A percentile compares a stretch with the other conserved stretches of the same genome.
phyloP scores from a whole-genome alignment of 2,797 vertebrate species.

The Xiphorhynchus erythropygius region DNA sequence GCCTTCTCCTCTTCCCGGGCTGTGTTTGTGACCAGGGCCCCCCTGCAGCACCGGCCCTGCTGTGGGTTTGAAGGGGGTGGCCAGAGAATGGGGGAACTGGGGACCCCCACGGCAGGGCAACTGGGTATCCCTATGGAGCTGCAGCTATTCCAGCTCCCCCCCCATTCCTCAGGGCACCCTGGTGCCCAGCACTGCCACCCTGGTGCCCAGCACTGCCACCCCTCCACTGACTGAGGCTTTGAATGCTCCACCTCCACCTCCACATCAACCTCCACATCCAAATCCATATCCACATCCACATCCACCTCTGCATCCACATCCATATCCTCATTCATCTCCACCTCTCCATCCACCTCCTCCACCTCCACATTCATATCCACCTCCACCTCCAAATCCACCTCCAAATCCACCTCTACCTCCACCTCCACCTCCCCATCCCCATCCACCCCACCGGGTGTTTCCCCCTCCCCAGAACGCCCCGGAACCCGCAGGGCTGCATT shows the following conservation, averaged over 20 bases:
- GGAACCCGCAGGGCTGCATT: background rate
- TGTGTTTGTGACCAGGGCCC: background rate
- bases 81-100: accelerated
- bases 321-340: too few species aligned
- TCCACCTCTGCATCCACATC: too few species aligned
- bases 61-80: background rate
- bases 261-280: too few species aligned
- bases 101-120: background rate
- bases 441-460: background rate
- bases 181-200: background rate
- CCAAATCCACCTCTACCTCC: too few species aligned
- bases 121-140: background rate
- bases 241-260: too few species aligned
- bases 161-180: accelerated
- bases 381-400: too few species aligned
- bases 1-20: background rate
- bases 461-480: background rate
- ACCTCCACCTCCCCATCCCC: background rate
- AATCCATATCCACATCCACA: too few species aligned
- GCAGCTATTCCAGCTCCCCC: background rate
- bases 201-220: background rate
- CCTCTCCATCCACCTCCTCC: too few species aligned
- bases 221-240: background rate
- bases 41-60: background rate
- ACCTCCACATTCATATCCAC: too few species aligned